Percentiles rank a stretch among this genome's conserved stretches.
phyloP scores from a whole-genome alignment of 2,797 vertebrate genomes.

The Alca torda region DNA sequence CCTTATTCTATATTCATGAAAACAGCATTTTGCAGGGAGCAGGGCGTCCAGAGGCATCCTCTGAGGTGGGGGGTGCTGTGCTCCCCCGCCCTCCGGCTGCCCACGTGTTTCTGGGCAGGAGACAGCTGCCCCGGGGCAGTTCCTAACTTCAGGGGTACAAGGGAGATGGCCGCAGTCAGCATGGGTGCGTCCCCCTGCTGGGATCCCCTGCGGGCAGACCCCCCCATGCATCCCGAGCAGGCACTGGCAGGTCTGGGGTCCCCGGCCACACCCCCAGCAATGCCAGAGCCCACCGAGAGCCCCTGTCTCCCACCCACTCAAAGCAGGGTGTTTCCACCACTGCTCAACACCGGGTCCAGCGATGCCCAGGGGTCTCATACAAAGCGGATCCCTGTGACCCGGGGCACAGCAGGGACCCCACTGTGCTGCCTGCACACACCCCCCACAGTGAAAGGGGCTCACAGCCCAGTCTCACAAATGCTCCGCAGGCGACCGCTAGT shows the following conservation, averaged over 20 bases:
- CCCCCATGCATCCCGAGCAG: not conserved
- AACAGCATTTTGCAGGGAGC: conserved; percentile 6
- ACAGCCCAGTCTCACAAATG: not conserved
- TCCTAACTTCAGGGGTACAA: not conserved
- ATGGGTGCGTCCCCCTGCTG: fast-evolving
- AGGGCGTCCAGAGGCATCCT: not conserved
- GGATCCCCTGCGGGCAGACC: fast-evolving
- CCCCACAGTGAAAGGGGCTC: not conserved
- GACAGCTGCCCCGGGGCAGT: not conserved
- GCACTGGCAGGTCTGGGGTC: not conserved
- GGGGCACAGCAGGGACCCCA: not conserved
- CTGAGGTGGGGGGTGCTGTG: not conserved
- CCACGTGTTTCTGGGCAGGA: not conserved
- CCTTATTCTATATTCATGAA: conserved; percentile 60
- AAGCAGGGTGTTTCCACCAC: fast-evolving
- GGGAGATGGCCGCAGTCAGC: not conserved
- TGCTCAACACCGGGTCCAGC: fast-evolving
- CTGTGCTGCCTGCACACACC: not conserved
- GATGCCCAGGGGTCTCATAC: fast-evolving
- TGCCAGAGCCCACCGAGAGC: fast-evolving
- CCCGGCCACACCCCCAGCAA: fast-evolving
- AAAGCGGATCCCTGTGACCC: fast-evolving
- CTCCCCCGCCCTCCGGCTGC: not conserved
- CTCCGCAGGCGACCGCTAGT: fast-evolving
- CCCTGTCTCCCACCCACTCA: fast-evolving